These are phyloP conservation scores for Chrosomus eos DNA, from an alignment of 2,797 vertebrate genomes.

Conservation along the genomic window DNA sequence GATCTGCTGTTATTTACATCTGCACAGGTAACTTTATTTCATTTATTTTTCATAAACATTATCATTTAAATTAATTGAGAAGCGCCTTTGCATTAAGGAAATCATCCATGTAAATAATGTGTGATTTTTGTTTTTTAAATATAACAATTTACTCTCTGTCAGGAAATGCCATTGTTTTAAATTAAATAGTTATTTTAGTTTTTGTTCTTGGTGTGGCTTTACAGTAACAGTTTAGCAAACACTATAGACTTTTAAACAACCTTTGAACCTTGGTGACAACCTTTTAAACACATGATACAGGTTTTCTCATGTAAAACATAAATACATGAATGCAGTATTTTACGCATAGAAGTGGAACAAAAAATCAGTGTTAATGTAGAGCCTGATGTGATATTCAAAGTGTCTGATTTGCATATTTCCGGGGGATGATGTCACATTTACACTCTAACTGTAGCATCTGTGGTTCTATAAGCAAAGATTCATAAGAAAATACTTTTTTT, in stretches of 20 bases:
- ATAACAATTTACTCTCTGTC: background rate
- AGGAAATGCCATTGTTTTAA: background rate
- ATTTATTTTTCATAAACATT: background rate
- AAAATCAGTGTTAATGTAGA: background rate
- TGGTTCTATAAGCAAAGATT: background rate
- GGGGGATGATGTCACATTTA: background rate
- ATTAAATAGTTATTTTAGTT: background rate
- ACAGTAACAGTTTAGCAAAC: background rate
- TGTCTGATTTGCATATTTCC: background rate
- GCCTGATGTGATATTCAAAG: background rate
- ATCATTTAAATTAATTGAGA: background rate
- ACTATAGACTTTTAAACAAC: no score
- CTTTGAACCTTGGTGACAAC: no score
- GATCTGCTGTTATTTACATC: background rate
- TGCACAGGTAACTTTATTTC: constrained; percentile 12
- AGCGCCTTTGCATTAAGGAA: background rate
- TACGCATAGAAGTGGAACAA: background rate
- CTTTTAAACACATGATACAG: background rate
- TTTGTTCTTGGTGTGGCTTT: background rate
- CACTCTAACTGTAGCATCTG: background rate
- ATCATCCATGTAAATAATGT: no score
- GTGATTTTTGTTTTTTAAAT: background rate
- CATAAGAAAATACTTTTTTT: background rate
- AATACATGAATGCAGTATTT: background rate
- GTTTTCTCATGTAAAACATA: background rate